These are phyloP conservation scores for Meiosimyza platycephala DNA, from an alignment of 2,888 invertebrate genomes.

Conservation along the genomic window DNA sequence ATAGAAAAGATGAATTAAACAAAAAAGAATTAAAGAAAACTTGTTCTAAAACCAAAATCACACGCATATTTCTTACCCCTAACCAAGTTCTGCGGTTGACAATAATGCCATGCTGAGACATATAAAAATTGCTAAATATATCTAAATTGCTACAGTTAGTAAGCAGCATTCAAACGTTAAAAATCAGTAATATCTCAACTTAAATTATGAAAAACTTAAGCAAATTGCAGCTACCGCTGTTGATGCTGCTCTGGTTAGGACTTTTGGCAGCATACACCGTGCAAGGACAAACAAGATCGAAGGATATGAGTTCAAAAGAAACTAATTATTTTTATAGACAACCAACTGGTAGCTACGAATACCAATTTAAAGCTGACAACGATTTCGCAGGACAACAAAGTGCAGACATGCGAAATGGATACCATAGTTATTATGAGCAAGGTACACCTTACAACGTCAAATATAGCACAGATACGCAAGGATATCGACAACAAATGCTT, in stretches of 20 bases:
- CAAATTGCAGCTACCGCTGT: not conserved
- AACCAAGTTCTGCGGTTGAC: constrained; percentile 5
- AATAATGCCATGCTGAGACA: constrained; percentile 35
- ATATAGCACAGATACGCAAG: constrained; percentile 45
- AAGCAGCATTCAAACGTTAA: constrained; percentile 14
- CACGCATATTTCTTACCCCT: constrained; percentile 42
- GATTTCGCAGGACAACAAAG: constrained; percentile 58
- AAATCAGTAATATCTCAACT: constrained; percentile 8
- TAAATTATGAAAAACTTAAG: constrained; percentile 1
- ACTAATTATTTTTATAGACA: constrained; percentile 62
- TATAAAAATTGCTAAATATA: constrained; percentile 40
- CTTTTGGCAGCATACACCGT: constrained; percentile 27
- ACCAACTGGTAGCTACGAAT: constrained; percentile 63
- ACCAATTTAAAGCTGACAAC: constrained; percentile 49
- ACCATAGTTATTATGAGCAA: constrained; percentile 48
- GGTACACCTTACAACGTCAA: constrained; percentile 45
- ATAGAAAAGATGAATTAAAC: too few relatives aligned
- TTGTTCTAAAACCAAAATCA: constrained; percentile 34
- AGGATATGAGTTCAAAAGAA: constrained; percentile 18
- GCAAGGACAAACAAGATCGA: constrained; percentile 12
- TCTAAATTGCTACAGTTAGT: constrained; percentile 34
- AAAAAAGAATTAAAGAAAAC: too few relatives aligned
- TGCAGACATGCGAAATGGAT: constrained; percentile 53
- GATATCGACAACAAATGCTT: constrained; percentile 45
- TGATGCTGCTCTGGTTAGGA: constrained; percentile 5